Evolutionary conservation across 2,888 invertebrate genomes (phyloP), one percentile per base, ranked within the genome.

Genomic region (Melipona beecheii): DNA sequence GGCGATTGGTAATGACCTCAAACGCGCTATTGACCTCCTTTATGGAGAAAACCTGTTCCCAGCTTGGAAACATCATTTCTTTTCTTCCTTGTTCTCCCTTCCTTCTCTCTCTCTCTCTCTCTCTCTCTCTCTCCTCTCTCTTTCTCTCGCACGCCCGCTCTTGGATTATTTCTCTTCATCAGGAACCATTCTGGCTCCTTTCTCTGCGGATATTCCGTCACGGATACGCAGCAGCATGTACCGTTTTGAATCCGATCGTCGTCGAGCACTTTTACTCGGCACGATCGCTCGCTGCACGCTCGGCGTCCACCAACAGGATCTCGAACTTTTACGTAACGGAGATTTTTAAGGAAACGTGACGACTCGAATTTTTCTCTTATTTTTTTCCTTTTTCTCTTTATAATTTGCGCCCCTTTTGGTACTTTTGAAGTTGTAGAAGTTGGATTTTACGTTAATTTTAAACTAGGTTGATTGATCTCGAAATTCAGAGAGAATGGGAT

Each of bases 1-100:
- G 0, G 6, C 76, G 85, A 91, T 91, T 90, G 92, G 90, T 88
- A 91, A 87, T 93, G 94, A 93, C 93, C 93, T 93, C 90, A 90
- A 93, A 93, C 91, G 80, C 89, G 90, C 91, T 89, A 91, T 91
- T 91, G 93, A 90, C 93, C 93, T 93, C 91, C 91, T 92, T 93
- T 92, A 66, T 58, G 21, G 68, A 89, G 90, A 93, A 93, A 93
- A 93, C 93, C 91, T 88, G 93, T 93, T 93, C 90, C 83, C 52
- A 77, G 62, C 74, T 80, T 43, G 19, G 79, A 62, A 75, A 68
- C 84, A 81, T 87, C 78, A 43, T 73, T 85, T 82, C 83, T 78
- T 76, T 69, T 70, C 81, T 81, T 81, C 85, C 77, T 87, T 69
- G 21, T 75, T 72, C 65, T 70, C 43, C 65, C 66, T 49, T 36